phyloP scores from a whole-genome alignment of 1,140 invertebrate genomes.

The Drosophila pseudoobscura region DNA sequence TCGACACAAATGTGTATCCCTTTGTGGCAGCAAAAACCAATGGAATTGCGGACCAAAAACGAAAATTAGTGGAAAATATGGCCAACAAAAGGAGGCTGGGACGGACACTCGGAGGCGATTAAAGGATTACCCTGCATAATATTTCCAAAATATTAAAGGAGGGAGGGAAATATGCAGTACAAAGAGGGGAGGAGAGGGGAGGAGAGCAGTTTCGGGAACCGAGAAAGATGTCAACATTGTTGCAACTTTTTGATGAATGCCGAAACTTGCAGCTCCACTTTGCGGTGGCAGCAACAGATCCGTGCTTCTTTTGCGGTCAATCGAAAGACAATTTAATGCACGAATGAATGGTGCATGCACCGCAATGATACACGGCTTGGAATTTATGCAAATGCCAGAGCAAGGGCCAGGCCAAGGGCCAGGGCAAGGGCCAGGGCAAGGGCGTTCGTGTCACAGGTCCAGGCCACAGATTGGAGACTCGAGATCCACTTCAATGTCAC shows the following conservation, averaged over 20 bases:
- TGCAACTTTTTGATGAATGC: slow-evolving; percentile 67
- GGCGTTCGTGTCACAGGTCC: slow-evolving; percentile 28
- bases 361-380: too few species aligned
- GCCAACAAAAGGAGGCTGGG: slow-evolving; percentile 28
- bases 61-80: slow-evolving; percentile 74
- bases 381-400: slow-evolving; percentile 69
- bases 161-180: not conserved
- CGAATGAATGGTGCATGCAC: slow-evolving; percentile 43
- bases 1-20: slow-evolving; percentile 54
- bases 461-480: slow-evolving; percentile 3
- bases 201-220: not conserved
- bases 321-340: slow-evolving; percentile 67
- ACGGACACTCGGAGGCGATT: slow-evolving; percentile 54
- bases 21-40: slow-evolving; percentile 17
- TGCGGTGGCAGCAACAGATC: too few species aligned
- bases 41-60: slow-evolving; percentile 30
- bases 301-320: slow-evolving; percentile 53
- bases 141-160: slow-evolving; percentile 60
- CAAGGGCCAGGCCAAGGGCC: slow-evolving; percentile 23
- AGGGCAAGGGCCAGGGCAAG: slow-evolving; percentile 21
- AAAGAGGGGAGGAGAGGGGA: slow-evolving; percentile 7
- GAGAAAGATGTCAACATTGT: slow-evolving; percentile 67
- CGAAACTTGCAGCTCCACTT: slow-evolving; percentile 44
- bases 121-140: slow-evolving; percentile 78
- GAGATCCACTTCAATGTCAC: slow-evolving; percentile 48